Evolutionary conservation across 2,888 invertebrate genomes (phyloP), one percentile per base, ranked within the genome.

Genomic region (Trichacis sp.): DNA sequence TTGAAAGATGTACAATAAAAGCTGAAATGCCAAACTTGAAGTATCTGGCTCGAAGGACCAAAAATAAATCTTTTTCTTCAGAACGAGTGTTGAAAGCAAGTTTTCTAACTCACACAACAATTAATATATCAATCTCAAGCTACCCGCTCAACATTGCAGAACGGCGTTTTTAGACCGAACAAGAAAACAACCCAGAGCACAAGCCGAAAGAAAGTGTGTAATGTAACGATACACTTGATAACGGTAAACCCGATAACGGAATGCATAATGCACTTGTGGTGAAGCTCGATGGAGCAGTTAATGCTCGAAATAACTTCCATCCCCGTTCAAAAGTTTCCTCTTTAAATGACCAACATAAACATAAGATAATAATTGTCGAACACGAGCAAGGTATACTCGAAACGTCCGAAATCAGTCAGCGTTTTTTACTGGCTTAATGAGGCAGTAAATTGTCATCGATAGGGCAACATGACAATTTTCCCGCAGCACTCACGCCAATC

Each of bases 171-270:
- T 51, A 51, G 40, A 51, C 17, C 51, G 12, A 40, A 40, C 12
- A n/a, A 45, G 20, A 45, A 9, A 45, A 45, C 6, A 14, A 45
- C 46, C 62, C 71, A 68, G n/a, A n/a, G n/a, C n/a, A n/a, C 70
- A 67, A 61, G 45, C 45, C 47, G 40, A 63, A 54, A 48, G 56
- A 51, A 40, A 57, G 53, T 52, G 52, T 66, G 58, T 68, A 65
- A 54, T 48, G 58, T 52, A 48, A 67, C 48, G 54, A 53, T 58
- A 47, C 64, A 46, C 38, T 64, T 53, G 62, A 52, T 74, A 73
- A 73, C 73, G 70, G 73, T 74, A 70, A 57, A 67, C 46, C 40
- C 42, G 52, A 52, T 52, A 52, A 52, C 43, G 42, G 43, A 52
- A 52, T 43, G 42, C 52, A 43, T 52, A 52, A 52, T 43, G 42